Evolutionary conservation across 30 jellyfish, hydroid and myxozoan genomes (phyloP).

Genomic region (Euphysa ruthae): DNA sequence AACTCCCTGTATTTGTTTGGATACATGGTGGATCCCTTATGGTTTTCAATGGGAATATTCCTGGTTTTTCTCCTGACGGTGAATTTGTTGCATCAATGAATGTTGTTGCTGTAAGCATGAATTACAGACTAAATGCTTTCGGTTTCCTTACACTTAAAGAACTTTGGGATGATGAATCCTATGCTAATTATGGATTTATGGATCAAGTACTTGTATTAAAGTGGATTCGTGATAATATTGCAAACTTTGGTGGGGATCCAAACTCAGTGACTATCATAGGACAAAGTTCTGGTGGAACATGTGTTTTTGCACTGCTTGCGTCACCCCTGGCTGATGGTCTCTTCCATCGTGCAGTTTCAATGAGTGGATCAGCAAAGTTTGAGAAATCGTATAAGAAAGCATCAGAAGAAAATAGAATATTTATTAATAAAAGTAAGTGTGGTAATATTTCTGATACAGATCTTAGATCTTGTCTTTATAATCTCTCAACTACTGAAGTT

Average conservation of each 20-base stretch:
- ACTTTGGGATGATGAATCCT: conserved; percentile 29
- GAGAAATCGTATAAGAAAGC: conserved; percentile 40
- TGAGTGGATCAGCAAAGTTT: conserved; percentile 64
- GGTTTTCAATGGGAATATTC: conserved; percentile 16
- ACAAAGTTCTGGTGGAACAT: conserved; percentile 64
- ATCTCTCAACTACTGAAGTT: conserved; percentile 18
- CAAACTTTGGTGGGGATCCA: conserved; percentile 70
- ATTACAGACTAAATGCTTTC: conserved; percentile 66
- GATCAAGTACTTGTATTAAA: conserved; percentile 59
- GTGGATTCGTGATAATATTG: conserved; percentile 53
- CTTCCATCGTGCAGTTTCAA: conserved; percentile 41
- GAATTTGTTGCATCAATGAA: conserved; percentile 41
- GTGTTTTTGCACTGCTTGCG: conserved; percentile 56
- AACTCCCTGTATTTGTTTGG: conserved; percentile 64
- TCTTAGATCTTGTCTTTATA: conserved; percentile 13
- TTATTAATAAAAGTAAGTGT: conserved; percentile 36
- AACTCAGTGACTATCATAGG: conserved; percentile 50
- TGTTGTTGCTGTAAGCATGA: conserved; percentile 58
- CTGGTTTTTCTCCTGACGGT: conserved; percentile 27
- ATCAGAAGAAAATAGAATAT: conserved; percentile 38
- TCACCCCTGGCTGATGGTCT: conserved; percentile 52
- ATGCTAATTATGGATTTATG: conserved; percentile 73
- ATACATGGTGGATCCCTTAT: conserved; percentile 63
- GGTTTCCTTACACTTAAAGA: conserved; percentile 59
- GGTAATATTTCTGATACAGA: neutral